A percentile compares a stretch with the other conserved stretches of the same genome.
phyloP scores from a whole-genome alignment of 2,113 vertebrate species.

The Strigops habroptila region DNA sequence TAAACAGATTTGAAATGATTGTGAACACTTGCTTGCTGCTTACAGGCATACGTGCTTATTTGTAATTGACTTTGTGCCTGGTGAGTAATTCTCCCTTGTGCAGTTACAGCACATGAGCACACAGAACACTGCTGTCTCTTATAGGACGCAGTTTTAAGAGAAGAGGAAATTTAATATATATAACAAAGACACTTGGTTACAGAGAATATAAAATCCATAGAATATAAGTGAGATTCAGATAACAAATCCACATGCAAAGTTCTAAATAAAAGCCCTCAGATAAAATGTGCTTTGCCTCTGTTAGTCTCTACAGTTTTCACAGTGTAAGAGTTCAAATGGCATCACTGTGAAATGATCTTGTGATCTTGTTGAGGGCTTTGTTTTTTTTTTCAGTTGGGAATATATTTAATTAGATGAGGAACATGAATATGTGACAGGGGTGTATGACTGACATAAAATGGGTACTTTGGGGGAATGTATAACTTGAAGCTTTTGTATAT shows the following conservation, averaged over 20 bases:
- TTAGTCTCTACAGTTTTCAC: neutral
- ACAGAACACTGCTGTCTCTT: neutral
- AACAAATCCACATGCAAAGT: neutral
- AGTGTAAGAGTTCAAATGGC: neutral
- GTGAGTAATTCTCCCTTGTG: neutral
- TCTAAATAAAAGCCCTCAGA: slow-evolving; percentile 8
- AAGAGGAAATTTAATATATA: neutral
- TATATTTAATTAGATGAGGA: neutral
- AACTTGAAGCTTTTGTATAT: neutral
- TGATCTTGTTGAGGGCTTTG: neutral
- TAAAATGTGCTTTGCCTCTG: neutral
- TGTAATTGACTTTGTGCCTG: neutral
- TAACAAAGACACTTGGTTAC: neutral
- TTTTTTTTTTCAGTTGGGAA: neutral
- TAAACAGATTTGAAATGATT: neutral
- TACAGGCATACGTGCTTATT: neutral
- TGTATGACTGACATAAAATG: neutral
- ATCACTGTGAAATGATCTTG: neutral
- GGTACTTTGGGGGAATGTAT: neutral
- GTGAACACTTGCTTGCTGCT: neutral
- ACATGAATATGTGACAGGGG: neutral
- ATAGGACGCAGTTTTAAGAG: neutral
- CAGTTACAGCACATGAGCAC: neutral
- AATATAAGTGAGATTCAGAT: neutral
- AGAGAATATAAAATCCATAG: neutral